Base-by-base conservation (phyloP, 2,797 vertebrate species). In the Periparus ater region DNA sequence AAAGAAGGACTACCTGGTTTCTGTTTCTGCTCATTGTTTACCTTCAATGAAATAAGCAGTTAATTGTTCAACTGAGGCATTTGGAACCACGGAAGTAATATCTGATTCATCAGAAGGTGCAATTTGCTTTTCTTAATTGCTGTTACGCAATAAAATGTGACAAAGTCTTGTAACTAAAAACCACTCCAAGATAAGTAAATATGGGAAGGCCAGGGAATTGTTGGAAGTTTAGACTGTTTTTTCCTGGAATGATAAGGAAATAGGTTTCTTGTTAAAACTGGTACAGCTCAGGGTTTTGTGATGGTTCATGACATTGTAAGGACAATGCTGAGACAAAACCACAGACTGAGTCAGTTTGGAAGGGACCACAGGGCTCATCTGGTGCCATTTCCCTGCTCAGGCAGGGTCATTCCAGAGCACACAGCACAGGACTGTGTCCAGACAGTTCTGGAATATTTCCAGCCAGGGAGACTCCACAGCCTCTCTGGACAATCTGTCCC, bases 181-280 rank as follows among this genome's bases (percentile, higher is more conserved):
- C 23, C 11, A 19, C 17, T 53, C n/a, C 22, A 16, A 11, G 18
- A 72, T 78, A 92, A 81, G 73, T 40, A 93, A 78, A 88, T 68
- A 38, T 7, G 25, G n/a, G 47, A 73, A 91, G 27, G 66, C 44
- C 58, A 38, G 70, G 54, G 60, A 89, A 78, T 36, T 88, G 26
- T 6, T 88, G 51, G 23, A 45, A 45, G 29, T 92, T 88, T 79
- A 81, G 27, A 40, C 7, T 32, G n/a, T 79, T 30, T 85, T 93
- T 93, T 92, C 89, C 82, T 78, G 73, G 62, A 73, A 75, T 9
- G 17, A 82, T 74, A 95, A 94, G 76, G 82, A 85, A 84, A 73
- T 53, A 29, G 32, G 66, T 89, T 92, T 93, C 82, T 70, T 92
- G 62, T 72, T 89, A 81, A 85, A 42, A 21, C 26, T 86, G n/a